These are phyloP conservation scores for Leptocoma aspasia DNA, from an alignment of 2,113 vertebrate genomes.

Conservation along the genomic window DNA sequence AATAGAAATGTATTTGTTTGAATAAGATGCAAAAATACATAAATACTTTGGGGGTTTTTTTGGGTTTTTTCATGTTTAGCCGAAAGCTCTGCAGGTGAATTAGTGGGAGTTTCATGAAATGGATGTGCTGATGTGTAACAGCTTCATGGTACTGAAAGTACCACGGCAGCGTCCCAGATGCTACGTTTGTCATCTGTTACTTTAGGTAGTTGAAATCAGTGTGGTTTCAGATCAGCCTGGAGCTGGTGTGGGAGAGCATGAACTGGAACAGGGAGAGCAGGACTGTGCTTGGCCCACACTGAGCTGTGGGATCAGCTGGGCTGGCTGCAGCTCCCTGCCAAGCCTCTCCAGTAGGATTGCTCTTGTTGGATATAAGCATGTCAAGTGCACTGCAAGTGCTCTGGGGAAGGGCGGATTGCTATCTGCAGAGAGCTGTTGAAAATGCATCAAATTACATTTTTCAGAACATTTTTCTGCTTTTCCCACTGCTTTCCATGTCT, in stretches of 20 bases:
- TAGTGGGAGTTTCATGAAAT: neutral
- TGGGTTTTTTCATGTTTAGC: neutral
- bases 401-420: neutral
- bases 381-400: neutral
- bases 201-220: neutral
- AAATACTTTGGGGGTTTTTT: neutral
- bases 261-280: neutral
- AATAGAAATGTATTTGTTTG: neutral
- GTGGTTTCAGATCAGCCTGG: neutral
- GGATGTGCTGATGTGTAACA: neutral
- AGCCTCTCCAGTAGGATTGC: neutral
- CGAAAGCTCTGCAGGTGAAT: neutral
- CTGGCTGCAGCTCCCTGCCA: neutral
- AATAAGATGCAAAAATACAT: neutral
- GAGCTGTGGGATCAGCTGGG: neutral
- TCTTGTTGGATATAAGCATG: neutral
- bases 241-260: neutral
- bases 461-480: neutral
- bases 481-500: rapidly evolving
- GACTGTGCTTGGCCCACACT: rapidly evolving
- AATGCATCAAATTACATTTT: neutral
- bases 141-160: neutral
- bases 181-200: neutral
- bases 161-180: neutral
- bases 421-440: neutral